Conservation (phyloP, 1,140 invertebrate species). For the Sycobia sp. region DNA sequence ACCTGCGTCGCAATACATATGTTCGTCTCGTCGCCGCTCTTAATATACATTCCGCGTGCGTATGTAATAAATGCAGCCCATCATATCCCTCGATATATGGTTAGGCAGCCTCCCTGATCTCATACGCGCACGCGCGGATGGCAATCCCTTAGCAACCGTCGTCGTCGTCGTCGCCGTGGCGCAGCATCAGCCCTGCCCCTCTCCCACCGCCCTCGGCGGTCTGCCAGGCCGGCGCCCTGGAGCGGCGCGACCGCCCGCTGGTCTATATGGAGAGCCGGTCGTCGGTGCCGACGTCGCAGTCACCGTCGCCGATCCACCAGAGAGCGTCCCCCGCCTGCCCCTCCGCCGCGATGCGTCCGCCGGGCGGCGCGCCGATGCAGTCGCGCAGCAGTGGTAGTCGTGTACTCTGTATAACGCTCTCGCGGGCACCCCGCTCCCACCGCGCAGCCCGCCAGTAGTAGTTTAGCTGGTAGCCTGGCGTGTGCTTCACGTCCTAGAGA, state of each 20-base stretch:
- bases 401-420: no score
- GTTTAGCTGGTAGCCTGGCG: conserved; percentile 47
- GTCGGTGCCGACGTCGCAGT: conserved; percentile 24
- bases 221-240: background rate
- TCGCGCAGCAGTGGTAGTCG: conserved; percentile 12
- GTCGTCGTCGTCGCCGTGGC: no score
- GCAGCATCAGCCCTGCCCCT: no score
- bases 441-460: conserved; percentile 33
- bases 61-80: no score
- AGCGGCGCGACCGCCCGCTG: background rate
- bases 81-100: no score
- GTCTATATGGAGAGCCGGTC: conserved; percentile 3
- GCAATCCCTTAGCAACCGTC: no score
- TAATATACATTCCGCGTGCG: no score
- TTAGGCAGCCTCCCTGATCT: no score
- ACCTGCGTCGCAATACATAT: no score
- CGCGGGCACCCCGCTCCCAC: conserved; percentile 30
- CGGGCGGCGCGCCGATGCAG: conserved; percentile 27
- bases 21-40: no score
- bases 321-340: no score
- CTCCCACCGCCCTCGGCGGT: background rate
- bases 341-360: background rate
- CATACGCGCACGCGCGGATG: no score
- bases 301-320: conserved; percentile 26
- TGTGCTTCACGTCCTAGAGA: conserved; percentile 36